phyloP scores from a whole-genome alignment of 2,888 invertebrate species.

The Saturnia japonica region DNA sequence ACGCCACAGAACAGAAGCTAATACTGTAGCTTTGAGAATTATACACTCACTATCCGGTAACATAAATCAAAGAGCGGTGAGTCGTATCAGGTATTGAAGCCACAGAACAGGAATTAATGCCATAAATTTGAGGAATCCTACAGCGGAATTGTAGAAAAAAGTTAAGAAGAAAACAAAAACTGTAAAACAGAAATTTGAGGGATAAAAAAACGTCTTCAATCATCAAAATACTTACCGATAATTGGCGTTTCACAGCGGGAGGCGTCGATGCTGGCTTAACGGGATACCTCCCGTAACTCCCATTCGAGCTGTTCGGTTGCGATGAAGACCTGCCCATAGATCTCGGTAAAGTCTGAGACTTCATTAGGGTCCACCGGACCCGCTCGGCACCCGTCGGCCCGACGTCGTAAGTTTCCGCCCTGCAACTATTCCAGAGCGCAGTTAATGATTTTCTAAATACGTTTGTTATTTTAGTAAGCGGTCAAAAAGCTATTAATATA shows the following conservation, averaged over 20 bases:
- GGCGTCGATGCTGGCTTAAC: slow-evolving; percentile 90
- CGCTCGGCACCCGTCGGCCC: slow-evolving; percentile 85
- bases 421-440: slow-evolving; percentile 80
- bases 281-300: slow-evolving; percentile 70
- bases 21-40: too few relatives aligned
- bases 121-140: too few relatives aligned
- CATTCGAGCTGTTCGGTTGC: slow-evolving; percentile 79
- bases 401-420: slow-evolving; percentile 90
- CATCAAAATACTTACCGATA: slow-evolving; percentile 80
- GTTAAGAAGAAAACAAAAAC: too few relatives aligned
- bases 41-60: too few relatives aligned
- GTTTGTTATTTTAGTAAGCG: slow-evolving; percentile 9
- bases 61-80: too few relatives aligned
- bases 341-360: slow-evolving; percentile 92
- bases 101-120: too few relatives aligned
- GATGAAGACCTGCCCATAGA: slow-evolving; percentile 88
- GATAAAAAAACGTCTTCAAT: too few relatives aligned
- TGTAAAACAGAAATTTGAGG: background rate
- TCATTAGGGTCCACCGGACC: slow-evolving; percentile 86
- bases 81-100: too few relatives aligned
- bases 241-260: slow-evolving; percentile 92
- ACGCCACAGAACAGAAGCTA: too few relatives aligned
- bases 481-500: slow-evolving; percentile 12
- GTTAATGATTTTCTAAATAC: slow-evolving; percentile 10
- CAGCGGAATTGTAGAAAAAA: too few relatives aligned